Percentiles rank a stretch among this genome's conserved stretches.
Evolutionary conservation across 2,113 vertebrate species (phyloP).

Genomic region (Urocitellus parryii): DNA sequence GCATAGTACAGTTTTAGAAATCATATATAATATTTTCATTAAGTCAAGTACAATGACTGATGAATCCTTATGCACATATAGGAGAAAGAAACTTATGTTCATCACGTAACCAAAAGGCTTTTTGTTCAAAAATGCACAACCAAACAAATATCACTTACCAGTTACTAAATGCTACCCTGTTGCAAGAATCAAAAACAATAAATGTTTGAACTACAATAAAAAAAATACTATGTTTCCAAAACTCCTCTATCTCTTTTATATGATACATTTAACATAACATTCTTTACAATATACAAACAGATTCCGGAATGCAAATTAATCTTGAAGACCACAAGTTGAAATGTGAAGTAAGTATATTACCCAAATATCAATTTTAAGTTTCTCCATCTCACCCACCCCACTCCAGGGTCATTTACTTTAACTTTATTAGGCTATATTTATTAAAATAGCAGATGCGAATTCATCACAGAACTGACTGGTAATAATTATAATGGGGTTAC

Average conservation of each 20-base stretch:
- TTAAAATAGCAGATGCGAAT: conserved; percentile 48
- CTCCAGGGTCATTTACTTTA: conserved; percentile 43
- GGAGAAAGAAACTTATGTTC: conserved; percentile 48
- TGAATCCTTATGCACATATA: conserved; percentile 52
- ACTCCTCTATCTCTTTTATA: background rate
- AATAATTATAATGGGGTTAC: conserved; percentile 25
- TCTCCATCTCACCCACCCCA: background rate
- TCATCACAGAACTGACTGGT: background rate
- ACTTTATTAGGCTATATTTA: background rate
- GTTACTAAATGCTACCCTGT: conserved; percentile 57
- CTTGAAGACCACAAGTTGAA: conserved; percentile 58
- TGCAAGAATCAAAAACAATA: conserved; percentile 51
- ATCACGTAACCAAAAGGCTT: conserved; percentile 63
- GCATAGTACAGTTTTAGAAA: conserved; percentile 55
- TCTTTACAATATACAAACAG: conserved; percentile 61
- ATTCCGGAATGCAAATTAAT: conserved; percentile 57
- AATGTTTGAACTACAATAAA: conserved; percentile 53
- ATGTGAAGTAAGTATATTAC: conserved; percentile 24
- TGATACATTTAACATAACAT: conserved; percentile 20
- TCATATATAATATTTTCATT: conserved; percentile 40
- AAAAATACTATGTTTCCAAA: conserved; percentile 49
- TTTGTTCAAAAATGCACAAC: conserved; percentile 67
- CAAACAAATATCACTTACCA: conserved; percentile 68
- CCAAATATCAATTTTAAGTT: conserved; percentile 20
- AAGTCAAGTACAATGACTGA: conserved; percentile 60